These are phyloP conservation scores for Drosophila micromelanica DNA, from an alignment of 1,140 invertebrate genomes.

Conservation along the genomic window DNA sequence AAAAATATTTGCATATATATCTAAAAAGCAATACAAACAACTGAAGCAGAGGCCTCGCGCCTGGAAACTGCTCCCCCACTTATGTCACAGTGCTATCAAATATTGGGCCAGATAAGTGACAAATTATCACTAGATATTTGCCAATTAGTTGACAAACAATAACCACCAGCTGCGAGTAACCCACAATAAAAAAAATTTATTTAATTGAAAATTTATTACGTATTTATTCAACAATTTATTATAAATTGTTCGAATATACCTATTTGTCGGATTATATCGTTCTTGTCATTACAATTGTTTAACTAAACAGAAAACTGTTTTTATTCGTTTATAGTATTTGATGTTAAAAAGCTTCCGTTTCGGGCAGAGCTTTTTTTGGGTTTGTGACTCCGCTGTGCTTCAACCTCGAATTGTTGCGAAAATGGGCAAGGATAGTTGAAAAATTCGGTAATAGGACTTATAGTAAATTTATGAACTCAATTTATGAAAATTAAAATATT, in stretches of 20 bases:
- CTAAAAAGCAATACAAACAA: constrained; percentile 32
- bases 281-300: not conserved
- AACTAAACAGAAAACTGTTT: too few species aligned
- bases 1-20: constrained; percentile 30
- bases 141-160: constrained; percentile 19
- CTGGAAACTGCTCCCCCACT: constrained; percentile 7
- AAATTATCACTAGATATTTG: constrained; percentile 38
- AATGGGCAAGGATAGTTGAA: not conserved
- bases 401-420: not conserved
- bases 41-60: not conserved
- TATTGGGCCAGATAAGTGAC: constrained; percentile 37
- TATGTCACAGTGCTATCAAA: constrained; percentile 30
- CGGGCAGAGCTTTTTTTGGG: not conserved
- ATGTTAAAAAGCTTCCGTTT: not conserved
- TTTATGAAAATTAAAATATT: too few species aligned
- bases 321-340: not conserved
- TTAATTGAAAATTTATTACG: not conserved
- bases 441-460: too few species aligned
- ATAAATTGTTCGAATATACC: not conserved
- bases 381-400: constrained; percentile 5
- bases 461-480: too few species aligned
- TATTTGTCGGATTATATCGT: not conserved
- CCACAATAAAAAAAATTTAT: not conserved
- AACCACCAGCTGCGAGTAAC: not conserved
- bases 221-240: not conserved